Conservation (phyloP, 2,888 invertebrate species). For the Rotaria sp. region DNA sequence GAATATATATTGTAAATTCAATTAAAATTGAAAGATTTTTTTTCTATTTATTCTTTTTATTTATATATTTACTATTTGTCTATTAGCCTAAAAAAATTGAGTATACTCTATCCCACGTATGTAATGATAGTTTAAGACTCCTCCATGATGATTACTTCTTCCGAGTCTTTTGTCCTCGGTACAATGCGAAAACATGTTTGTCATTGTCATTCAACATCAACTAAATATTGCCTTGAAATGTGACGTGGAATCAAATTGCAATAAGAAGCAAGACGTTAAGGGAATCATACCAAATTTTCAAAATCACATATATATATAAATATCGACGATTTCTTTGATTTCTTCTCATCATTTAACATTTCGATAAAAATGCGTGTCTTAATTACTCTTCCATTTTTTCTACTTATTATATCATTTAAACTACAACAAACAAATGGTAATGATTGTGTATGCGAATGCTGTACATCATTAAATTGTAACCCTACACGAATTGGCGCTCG, state of each 20-base stretch:
- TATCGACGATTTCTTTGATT: not conserved
- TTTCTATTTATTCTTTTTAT: not conserved
- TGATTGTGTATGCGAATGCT: not conserved
- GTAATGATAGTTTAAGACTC: not conserved
- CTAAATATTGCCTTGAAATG: not conserved
- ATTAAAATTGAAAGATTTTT: not conserved
- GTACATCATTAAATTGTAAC: not conserved
- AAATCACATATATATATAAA: too few relatives aligned
- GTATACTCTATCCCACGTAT: not conserved
- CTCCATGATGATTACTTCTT: not conserved
- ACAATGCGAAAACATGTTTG: not conserved
- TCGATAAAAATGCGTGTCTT: not conserved
- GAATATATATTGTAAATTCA: too few relatives aligned
- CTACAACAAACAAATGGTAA: not conserved
- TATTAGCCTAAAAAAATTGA: not conserved
- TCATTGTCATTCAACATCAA: not conserved
- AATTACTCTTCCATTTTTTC: not conserved
- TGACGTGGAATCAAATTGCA: not conserved
- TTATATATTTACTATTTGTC: not conserved
- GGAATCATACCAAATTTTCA: not conserved
- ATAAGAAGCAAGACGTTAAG: not conserved
- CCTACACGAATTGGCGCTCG: not conserved
- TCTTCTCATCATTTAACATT: not conserved
- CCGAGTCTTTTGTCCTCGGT: not conserved
- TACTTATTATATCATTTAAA: not conserved